Base-by-base conservation (phyloP, 2,888 invertebrate species). In the Biston stratarius region DNA sequence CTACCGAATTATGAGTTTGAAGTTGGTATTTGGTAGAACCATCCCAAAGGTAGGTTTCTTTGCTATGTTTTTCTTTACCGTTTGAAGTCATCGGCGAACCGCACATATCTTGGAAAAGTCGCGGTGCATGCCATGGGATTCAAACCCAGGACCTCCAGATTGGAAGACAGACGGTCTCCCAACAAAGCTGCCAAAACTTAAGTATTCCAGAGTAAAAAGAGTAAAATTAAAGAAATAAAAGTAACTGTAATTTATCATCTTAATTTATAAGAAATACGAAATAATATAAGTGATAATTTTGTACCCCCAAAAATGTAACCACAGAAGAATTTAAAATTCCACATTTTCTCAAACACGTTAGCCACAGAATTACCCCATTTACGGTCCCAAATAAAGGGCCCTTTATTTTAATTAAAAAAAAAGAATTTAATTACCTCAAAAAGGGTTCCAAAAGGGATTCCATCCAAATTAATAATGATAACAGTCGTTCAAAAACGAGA, bases 371-470 rank as follows among this genome's bases (percentile, higher is more conserved):
- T 53, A 53, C 58, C 67, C 59, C 52, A 61, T 64, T 68, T 61
- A 44, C 36, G 51, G 34, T 33, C 14, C 64, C 63, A 55, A 58
- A 62, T 61, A 64, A 61, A 64, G 57, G 63, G 11, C 55, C 57
- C 57, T 64, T 66, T 67, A 62, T 67, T 62, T 67, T 67, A 62
- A 70, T 70, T 67, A 65, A 67, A 70, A 69, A 24, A 24, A 69
- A 71, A 65, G 61, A 61, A 71, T 71, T 67, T 68, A 65, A 71
- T 71, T 65, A 71, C 65, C 68, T 53, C 60, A 59, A 69, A 69
- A 70, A 63, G 70, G 67, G 61, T 64, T 65, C 24, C 44, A 64
- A 52, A 66, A 52, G 62, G 65, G 63, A 57, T 68, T 61, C 34
- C 60, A 51, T 58, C 49, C 49, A 67, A 65, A 69, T 72, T 72